A percentile compares a stretch with the other conserved stretches of the same genome.
phyloP scores from a whole-genome alignment of 2,113 vertebrate genomes.

The Apistogramma diplotaenia region DNA sequence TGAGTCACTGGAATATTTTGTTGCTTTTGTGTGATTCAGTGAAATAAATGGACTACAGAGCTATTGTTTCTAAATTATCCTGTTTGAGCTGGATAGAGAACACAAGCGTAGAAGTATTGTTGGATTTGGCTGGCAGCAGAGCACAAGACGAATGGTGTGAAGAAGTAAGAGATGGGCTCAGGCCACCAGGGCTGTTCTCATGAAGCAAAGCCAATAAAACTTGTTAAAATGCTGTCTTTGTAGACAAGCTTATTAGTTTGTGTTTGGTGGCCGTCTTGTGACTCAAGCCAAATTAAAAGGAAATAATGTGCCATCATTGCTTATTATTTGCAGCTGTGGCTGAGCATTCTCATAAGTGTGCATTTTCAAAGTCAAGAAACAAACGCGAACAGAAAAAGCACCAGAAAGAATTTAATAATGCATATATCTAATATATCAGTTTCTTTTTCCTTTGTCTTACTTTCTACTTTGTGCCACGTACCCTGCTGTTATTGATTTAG shows the following conservation, averaged over 20 bases:
- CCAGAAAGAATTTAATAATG: neutral
- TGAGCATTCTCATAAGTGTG: neutral
- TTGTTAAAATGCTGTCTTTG: neutral
- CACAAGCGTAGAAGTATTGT: neutral
- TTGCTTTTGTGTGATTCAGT: neutral
- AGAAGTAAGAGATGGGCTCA: neutral
- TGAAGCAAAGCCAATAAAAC: neutral
- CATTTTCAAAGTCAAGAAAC: neutral
- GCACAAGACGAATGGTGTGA: neutral
- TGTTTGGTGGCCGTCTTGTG: neutral
- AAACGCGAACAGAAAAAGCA: neutral
- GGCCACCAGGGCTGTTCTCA: neutral
- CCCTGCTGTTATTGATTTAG: neutral
- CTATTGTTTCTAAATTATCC: neutral
- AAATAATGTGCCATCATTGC: constrained; percentile 34
- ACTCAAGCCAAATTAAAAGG: constrained; percentile 5
- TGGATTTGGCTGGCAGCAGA: neutral
- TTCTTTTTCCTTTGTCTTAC: neutral
- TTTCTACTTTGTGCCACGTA: neutral
- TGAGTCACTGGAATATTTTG: neutral
- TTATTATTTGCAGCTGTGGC: constrained; percentile 15
- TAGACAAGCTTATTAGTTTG: neutral
- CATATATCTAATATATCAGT: neutral
- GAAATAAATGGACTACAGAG: neutral
- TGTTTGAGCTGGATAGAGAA: neutral